Evolutionary conservation across 1,140 invertebrate genomes (phyloP).

Genomic region (Babylonia areolata): DNA sequence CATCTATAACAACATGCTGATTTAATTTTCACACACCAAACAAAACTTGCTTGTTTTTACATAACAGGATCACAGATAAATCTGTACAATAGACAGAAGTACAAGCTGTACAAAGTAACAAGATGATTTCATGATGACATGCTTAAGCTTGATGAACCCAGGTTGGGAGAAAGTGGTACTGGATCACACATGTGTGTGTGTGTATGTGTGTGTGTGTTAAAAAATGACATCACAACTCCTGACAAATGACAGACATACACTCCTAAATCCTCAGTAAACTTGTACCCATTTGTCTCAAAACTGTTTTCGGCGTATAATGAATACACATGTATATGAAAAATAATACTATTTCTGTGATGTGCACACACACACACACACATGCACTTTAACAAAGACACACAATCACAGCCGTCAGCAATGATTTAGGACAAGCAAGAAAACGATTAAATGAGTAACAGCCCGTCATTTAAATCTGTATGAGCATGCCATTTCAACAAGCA

Average conservation of each 20-base stretch:
- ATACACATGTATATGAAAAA: background rate
- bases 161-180: no score
- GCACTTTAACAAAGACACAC: background rate
- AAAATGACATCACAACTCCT: no score
- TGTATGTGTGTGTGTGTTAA: no score
- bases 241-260: no score
- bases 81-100: background rate
- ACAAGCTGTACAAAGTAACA: background rate
- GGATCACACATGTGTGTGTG: no score
- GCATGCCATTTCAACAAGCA: background rate
- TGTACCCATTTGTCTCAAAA: background rate
- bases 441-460: no score
- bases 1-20: background rate
- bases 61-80: no score
- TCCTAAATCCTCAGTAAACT: no score
- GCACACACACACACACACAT: background rate
- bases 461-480: no score
- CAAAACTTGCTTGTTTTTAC: background rate
- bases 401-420: background rate
- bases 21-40: constrained; percentile 2
- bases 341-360: background rate
- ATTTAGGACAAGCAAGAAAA: background rate
- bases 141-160: background rate
- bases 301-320: no score
- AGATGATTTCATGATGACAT: background rate